A percentile compares a stretch with the other conserved stretches of the same genome.
phyloP scores from a whole-genome alignment of 2,888 invertebrate species.

The Lycia hirtaria region DNA sequence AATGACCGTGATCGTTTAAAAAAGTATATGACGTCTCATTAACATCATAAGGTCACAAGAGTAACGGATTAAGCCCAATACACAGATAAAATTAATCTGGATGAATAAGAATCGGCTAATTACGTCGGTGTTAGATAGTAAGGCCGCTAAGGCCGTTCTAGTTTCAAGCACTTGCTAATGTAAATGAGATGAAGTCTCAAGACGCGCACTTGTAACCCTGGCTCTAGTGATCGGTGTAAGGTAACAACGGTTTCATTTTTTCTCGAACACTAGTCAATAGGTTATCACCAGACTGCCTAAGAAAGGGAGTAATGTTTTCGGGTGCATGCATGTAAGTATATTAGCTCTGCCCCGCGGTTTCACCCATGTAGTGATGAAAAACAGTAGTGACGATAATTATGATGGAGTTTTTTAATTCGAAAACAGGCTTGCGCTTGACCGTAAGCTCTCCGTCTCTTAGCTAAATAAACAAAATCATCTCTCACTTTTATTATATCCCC shows the following conservation, averaged over 20 bases:
- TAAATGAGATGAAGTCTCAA: conserved; percentile 60
- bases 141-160: conserved; percentile 64
- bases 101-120: conserved; percentile 39
- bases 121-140: conserved; percentile 52
- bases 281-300: no score
- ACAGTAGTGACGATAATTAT: no score
- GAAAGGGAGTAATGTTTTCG: no score
- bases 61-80: conserved; percentile 27
- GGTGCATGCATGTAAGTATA: no score
- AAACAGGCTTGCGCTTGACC: no score
- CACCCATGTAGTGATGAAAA: no score
- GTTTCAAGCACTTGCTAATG: conserved; percentile 60
- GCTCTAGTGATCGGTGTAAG: conserved; percentile 37
- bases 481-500: no score
- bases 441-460: no score
- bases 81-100: conserved; percentile 38
- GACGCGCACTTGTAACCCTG: conserved; percentile 31
- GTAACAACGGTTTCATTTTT: conserved; percentile 6
- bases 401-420: no score
- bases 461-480: no score
- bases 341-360: no score
- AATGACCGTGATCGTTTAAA: no score
- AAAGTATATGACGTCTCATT: conserved; percentile 13
- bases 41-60: conserved; percentile 29
- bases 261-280: background rate